A percentile compares a stretch with the other conserved stretches of the same genome.
phyloP scores from a whole-genome alignment of 2,888 invertebrate species.

The Polymixis lichenea region DNA sequence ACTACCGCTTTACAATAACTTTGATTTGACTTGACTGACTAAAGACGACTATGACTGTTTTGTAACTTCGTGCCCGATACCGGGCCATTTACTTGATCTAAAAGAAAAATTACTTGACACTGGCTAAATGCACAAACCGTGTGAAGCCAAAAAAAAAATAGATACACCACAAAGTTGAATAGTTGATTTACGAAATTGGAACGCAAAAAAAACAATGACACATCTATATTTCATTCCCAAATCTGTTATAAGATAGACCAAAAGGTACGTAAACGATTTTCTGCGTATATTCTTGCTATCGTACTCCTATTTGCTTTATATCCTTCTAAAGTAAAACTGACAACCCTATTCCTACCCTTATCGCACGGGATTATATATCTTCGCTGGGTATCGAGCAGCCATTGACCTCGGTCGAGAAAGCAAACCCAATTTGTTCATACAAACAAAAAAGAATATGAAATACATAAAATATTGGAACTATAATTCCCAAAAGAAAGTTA shows the following conservation, averaged over 20 bases:
- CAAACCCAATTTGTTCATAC: conserved; percentile 55
- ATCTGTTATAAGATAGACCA: conserved; percentile 40
- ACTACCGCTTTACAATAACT: too few species aligned
- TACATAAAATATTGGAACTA: conserved; percentile 65
- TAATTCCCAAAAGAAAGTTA: conserved; percentile 69
- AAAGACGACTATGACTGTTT: too few species aligned
- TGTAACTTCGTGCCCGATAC: too few species aligned
- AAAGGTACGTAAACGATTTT: conserved; percentile 43
- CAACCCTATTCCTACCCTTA: conserved; percentile 60
- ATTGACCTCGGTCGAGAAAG: conserved; percentile 55
- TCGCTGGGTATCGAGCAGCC: conserved; percentile 45
- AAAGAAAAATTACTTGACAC: too few species aligned
- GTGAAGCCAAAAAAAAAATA: background rate
- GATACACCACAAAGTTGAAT: background rate
- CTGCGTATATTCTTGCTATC: conserved; percentile 38
- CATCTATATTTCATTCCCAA: conserved; percentile 34
- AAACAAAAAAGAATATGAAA: conserved; percentile 56
- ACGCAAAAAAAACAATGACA: conserved; percentile 41
- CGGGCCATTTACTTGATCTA: too few species aligned
- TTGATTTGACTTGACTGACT: too few species aligned
- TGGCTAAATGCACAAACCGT: too few species aligned
- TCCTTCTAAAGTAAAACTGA: conserved; percentile 60
- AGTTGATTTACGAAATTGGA: background rate
- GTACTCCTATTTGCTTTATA: conserved; percentile 56
- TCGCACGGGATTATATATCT: conserved; percentile 60